These are phyloP conservation scores for Brachyopa scutellaris DNA, from an alignment of 2,888 invertebrate species.

Conservation along the genomic window DNA sequence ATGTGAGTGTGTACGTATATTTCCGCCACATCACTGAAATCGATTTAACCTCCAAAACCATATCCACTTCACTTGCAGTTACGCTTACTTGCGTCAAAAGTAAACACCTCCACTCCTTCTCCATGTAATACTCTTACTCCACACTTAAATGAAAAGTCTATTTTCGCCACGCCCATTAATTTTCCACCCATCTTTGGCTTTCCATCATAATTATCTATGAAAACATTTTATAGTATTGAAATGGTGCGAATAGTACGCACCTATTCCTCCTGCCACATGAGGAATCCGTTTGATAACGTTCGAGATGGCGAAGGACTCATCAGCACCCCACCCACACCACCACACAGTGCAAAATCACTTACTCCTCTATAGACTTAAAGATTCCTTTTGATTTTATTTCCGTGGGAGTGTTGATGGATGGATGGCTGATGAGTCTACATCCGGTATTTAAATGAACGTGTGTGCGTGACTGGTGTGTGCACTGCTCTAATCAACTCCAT, in stretches of 20 bases:
- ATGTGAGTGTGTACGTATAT: too few species aligned
- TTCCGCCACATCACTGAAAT: too few species aligned
- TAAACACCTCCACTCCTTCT: too few species aligned
- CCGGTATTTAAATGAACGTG: background rate
- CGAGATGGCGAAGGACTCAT: too few species aligned
- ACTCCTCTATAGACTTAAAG: background rate
- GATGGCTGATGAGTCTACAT: background rate
- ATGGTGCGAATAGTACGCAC: too few species aligned
- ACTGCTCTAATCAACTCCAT: constrained; percentile 4
- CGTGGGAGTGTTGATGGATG: background rate
- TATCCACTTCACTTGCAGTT: too few species aligned
- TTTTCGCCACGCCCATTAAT: constrained; percentile 34
- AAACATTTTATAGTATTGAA: too few species aligned
- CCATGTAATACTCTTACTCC: too few species aligned
- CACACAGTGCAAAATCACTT: constrained; percentile 1
- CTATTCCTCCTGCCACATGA: background rate
- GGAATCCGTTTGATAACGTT: constrained; percentile 15
- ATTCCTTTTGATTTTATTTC: constrained; percentile 4
- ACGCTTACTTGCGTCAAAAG: constrained; percentile 18
- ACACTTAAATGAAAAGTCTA: constrained; percentile 11
- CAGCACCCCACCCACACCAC: too few species aligned
- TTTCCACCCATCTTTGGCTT: constrained; percentile 15
- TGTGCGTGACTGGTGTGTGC: background rate
- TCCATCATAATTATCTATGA: constrained; percentile 35
- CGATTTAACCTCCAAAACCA: too few species aligned